Percentiles rank a stretch among this genome's conserved stretches.
These are phyloP conservation scores for Drosophila nr. fundita DNA, from an alignment of 2,888 invertebrate species.

Conservation along the genomic window DNA sequence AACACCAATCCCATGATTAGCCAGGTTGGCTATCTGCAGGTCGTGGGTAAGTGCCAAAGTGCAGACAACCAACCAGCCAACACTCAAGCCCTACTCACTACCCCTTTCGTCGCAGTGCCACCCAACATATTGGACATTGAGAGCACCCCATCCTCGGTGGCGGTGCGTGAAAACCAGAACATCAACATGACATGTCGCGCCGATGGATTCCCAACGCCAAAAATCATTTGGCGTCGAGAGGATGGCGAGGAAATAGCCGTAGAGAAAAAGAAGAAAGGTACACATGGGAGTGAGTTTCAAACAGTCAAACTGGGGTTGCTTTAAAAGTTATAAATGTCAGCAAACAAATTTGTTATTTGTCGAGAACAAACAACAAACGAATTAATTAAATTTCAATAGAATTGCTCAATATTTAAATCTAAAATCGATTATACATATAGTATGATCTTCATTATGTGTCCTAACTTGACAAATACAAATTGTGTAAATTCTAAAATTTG, in stretches of 20 bases:
- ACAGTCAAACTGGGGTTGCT: slow-evolving; percentile 1
- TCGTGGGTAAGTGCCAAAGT: slow-evolving; percentile 90
- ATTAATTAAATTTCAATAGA: neutral
- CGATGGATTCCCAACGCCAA: slow-evolving; percentile 95
- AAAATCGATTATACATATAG: neutral
- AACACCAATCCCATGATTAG: slow-evolving; percentile 98
- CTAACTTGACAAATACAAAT: neutral
- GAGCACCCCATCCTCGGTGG: slow-evolving; percentile 96
- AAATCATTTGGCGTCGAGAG: slow-evolving; percentile 96
- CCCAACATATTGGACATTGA: slow-evolving; percentile 96
- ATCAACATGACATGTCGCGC: slow-evolving; percentile 96
- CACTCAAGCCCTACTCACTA: neutral
- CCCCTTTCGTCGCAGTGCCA: slow-evolving; percentile 88
- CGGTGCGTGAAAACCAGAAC: slow-evolving; percentile 96
- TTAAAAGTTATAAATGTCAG: slow-evolving; percentile 19
- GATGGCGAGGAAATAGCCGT: slow-evolving; percentile 94
- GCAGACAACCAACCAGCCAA: neutral
- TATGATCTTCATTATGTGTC: neutral
- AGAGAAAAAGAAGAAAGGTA: slow-evolving; percentile 95
- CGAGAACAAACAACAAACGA: neutral
- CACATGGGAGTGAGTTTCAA: slow-evolving; percentile 45
- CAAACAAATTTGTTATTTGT: neutral
- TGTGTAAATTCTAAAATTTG: neutral
- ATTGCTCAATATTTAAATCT: neutral
- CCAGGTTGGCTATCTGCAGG: slow-evolving; percentile 96